These are phyloP conservation scores for Epizoanthus scotinus DNA, from an alignment of 92 coral and sea anemone species.

Conservation along the genomic window DNA sequence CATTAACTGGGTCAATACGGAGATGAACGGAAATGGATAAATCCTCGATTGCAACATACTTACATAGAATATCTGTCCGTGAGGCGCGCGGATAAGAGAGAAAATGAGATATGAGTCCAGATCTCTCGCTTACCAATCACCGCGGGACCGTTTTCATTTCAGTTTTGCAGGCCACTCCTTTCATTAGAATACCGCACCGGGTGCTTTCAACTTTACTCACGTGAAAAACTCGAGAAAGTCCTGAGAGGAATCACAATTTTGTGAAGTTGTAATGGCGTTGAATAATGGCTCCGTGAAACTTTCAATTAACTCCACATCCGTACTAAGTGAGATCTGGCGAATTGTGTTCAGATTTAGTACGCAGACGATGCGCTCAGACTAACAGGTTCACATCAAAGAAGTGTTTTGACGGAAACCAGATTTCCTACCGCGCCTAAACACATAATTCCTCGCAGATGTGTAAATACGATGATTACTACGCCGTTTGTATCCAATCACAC, in stretches of 20 bases:
- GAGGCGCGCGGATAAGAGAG: background rate
- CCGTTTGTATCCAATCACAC: conserved; percentile 30
- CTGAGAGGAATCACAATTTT: too few species aligned
- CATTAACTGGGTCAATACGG: background rate
- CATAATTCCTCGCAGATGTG: conserved; percentile 39
- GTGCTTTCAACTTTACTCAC: too few species aligned
- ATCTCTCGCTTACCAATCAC: too few species aligned
- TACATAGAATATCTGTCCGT: background rate
- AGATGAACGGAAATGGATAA: background rate
- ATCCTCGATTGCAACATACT: background rate
- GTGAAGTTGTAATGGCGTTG: too few species aligned
- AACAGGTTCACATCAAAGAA: conserved; percentile 10
- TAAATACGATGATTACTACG: conserved; percentile 30
- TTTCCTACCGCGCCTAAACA: conserved; percentile 43
- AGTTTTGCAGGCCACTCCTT: too few species aligned
- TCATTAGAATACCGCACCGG: too few species aligned
- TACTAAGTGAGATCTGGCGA: background rate
- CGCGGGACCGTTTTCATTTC: too few species aligned
- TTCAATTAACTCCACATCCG: background rate
- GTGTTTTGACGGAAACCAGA: conserved; percentile 49
- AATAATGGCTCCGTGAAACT: background rate
- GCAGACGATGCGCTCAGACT: conserved; percentile 23
- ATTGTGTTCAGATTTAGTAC: conserved; percentile 14
- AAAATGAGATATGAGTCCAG: background rate
- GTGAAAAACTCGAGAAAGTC: too few species aligned